phyloP scores from a whole-genome alignment of 2,113 vertebrate genomes.

The Tautogolabrus adspersus region DNA sequence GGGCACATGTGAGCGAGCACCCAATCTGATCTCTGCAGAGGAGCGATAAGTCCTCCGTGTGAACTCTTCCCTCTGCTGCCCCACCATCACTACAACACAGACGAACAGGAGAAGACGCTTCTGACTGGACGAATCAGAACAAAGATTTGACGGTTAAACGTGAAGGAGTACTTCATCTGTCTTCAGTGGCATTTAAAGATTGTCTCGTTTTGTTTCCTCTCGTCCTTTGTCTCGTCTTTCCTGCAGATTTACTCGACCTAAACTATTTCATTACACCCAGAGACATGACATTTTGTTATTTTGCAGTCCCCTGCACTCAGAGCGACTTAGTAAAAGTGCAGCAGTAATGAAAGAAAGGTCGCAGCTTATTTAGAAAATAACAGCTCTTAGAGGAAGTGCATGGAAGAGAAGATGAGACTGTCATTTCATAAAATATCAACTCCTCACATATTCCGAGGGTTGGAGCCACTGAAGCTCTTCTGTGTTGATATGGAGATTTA shows the following conservation, averaged over 20 bases:
- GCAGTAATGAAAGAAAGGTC: conserved; percentile 43
- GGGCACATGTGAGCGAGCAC: conserved; percentile 12
- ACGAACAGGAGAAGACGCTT: neutral
- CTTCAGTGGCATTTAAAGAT: neutral
- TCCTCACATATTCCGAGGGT: neutral
- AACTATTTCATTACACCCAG: neutral
- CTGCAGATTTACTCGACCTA: neutral
- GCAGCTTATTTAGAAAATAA: conserved; percentile 30
- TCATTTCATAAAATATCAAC: neutral
- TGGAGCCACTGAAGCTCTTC: no score
- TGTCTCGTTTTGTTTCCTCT: neutral
- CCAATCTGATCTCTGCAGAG: conserved; percentile 12
- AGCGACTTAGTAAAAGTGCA: neutral
- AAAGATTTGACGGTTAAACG: neutral
- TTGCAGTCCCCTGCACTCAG: neutral
- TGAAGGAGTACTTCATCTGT: neutral
- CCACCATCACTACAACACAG: neutral
- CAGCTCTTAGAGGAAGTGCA: conserved; percentile 11
- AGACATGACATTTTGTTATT: conserved; percentile 38
- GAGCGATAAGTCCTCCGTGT: neutral
- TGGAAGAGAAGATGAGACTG: conserved; percentile 4
- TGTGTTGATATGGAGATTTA: neutral
- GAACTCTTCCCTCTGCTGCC: conserved; percentile 26
- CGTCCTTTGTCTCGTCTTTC: neutral
- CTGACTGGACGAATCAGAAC: neutral